Base-by-base conservation (phyloP, 2,113 vertebrate species). In the Gadus chalcogrammus region DNA sequence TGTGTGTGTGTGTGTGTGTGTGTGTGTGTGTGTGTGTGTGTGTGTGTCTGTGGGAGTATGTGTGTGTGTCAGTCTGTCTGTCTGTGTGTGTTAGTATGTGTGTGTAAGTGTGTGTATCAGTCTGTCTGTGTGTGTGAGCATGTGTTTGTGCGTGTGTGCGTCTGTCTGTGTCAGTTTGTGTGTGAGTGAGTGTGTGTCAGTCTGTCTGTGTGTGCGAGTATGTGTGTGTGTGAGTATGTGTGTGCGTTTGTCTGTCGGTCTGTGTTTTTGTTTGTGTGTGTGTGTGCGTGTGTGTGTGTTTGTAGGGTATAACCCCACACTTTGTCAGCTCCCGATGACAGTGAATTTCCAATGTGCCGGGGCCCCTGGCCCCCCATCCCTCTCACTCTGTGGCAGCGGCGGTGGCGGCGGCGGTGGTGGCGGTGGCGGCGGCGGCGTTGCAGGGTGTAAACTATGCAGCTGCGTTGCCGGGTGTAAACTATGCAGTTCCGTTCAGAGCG, bases 401-500 rank as follows among this genome's bases (percentile, higher is more conserved):
- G 28, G 28, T 4, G 28, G 28, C 28, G 2, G 28, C 28, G n/a
- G n/a, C n/a, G n/a, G 64, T 24, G 69, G 20, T 4, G 28, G 2
- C 28, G 28, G 64, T 24, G 69, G 20, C 28, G 28, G 2, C 28
- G 28, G 4, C 28, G 28, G 28, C 28, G 28, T n/a, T n/a, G n/a
- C n/a, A n/a, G n/a, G n/a, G n/a, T n/a, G n/a, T n/a, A n/a, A n/a
- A n/a, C n/a, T n/a, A n/a, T n/a, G n/a, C n/a, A n/a, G n/a, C n/a
- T n/a, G 22, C 22, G 22, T 24, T 24, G 22, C 22, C 48, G 69
- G 71, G 84, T 75, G 63, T 58, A 16, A 38, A 12, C 38, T 27
- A 27, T 65, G 67, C 16, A 76, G 83, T 85, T 79, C 84, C 84
- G 86, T 86, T 85, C 84, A 88, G 77, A 80, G 79, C 81, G 72